Base-by-base conservation (phyloP, 2,797 vertebrate species). In the Chiloscyllium punctatum region DNA sequence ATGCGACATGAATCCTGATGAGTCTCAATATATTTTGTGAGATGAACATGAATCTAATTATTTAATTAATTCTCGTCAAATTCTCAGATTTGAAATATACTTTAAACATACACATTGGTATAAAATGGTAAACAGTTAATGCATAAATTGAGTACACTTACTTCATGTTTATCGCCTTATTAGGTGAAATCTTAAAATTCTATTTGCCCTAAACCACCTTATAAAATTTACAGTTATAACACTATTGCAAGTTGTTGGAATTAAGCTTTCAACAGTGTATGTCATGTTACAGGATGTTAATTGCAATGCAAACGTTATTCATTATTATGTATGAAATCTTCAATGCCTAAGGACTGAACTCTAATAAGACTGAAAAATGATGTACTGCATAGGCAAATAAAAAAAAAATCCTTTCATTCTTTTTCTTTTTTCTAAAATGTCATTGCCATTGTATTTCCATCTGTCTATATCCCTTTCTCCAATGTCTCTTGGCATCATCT, bases 71-170 rank as follows among this genome's bases (percentile, higher is more conserved):
- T 6, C 94, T 53, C 27, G 48, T 95, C 71, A 77, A 53, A 77
- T 77, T 77, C 94, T 21, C 94, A 30, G 3, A 74, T 77, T 77
- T 72, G 27, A 11, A 48, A 77, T 95, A 15, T 48, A 57, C n/a
- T 95, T 74, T 74, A 77, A 95, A 74, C 77, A 94, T 72, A 94
- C n/a, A 42, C 6, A 6, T 77, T 53, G 3, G 8, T 77, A 37
- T 77, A n/a, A 95, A 95, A 95, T 74, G 48, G 37, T 74, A 72
- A 95, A 18, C n/a, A 30, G 15, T n/a, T 94, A 13, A 23, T 77
- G 48, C 69, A 77, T 77, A 95, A 95, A 77, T 77, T 95, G 71
- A 72, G 71, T n/a, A 53, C 53, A 77, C 6, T 95, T 95, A 77
- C 0, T 77, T 74, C 37, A 30, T 53, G 27, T 33, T 53, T 74